Evolutionary conservation across 2,797 vertebrate genomes (phyloP).

Genomic region (Babyrousa celebensis): DNA sequence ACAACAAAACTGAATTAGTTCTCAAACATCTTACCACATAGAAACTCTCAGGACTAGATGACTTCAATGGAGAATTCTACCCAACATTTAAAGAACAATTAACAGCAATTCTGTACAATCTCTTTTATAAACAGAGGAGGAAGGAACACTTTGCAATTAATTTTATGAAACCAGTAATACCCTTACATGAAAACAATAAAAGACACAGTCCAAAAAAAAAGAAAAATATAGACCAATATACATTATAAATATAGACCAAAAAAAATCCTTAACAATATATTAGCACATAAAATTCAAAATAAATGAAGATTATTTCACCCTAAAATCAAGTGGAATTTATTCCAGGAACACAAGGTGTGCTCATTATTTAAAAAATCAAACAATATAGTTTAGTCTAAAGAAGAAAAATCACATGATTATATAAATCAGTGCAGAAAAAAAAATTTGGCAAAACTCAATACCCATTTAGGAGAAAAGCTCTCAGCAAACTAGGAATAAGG

Average conservation of each 20-base stretch:
- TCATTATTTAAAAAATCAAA: neutral
- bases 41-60: neutral
- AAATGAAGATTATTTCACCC: neutral
- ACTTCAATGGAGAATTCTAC: constrained; percentile 10
- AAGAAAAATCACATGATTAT: neutral
- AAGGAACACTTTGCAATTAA: neutral
- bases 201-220: neutral
- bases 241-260: neutral
- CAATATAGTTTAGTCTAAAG: neutral
- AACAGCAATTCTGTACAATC: neutral
- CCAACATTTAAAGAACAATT: constrained; percentile 13
- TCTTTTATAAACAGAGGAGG: constrained; percentile 42
- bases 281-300: constrained; percentile 4
- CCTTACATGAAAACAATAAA: neutral
- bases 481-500: neutral
- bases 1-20: constrained; percentile 15
- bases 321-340: neutral
- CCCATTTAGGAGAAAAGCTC: neutral
- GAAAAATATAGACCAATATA: neutral
- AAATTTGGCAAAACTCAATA: neutral
- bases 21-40: neutral
- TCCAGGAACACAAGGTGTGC: neutral
- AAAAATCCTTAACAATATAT: constrained; percentile 9
- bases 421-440: neutral
- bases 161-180: constrained; percentile 28